phyloP scores from a whole-genome alignment of 2,797 vertebrate species.

The Pangasius krempfi region DNA sequence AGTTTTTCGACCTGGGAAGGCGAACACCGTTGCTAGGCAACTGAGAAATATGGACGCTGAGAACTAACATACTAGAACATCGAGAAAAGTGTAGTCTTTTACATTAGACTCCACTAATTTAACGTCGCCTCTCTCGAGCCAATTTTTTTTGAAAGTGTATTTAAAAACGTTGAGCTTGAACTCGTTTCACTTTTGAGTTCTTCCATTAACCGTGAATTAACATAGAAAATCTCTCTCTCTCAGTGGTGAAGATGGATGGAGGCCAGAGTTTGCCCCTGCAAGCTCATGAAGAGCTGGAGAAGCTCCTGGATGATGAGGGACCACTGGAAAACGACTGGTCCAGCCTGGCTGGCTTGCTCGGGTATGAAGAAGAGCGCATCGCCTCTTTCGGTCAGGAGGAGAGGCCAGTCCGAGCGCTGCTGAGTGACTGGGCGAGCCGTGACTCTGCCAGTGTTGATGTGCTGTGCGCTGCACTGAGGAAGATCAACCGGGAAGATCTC shows the following conservation, averaged over 20 bases:
- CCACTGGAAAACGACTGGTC: slow-evolving; percentile 87
- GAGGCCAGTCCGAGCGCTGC: slow-evolving; percentile 83
- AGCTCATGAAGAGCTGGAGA: slow-evolving; percentile 91
- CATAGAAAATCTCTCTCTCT: not conserved
- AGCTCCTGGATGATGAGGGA: slow-evolving; percentile 78
- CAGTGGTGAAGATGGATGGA: slow-evolving; percentile 85
- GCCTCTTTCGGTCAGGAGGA: slow-evolving; percentile 87
- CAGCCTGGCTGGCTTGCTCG: slow-evolving; percentile 88
- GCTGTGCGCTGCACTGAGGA: slow-evolving; percentile 86
- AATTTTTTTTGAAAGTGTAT: too few species aligned
- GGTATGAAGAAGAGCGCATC: slow-evolving; percentile 90
- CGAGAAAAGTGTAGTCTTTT: not conserved
- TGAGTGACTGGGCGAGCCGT: slow-evolving; percentile 88
- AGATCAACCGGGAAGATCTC: slow-evolving; percentile 90
- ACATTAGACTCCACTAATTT: too few species aligned
- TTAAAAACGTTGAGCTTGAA: not conserved
- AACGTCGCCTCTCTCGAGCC: too few species aligned
- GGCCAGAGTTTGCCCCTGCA: slow-evolving; percentile 80
- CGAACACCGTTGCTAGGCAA: not conserved
- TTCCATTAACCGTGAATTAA: not conserved
- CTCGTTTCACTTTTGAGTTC: not conserved
- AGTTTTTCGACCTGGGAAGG: not conserved
- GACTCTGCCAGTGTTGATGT: slow-evolving; percentile 88
- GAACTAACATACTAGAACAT: not conserved
- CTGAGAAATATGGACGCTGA: not conserved